A percentile compares a stretch with the other conserved stretches of the same genome.
These are phyloP conservation scores for Climacteris rufus DNA, from an alignment of 2,113 vertebrate species.

Conservation along the genomic window DNA sequence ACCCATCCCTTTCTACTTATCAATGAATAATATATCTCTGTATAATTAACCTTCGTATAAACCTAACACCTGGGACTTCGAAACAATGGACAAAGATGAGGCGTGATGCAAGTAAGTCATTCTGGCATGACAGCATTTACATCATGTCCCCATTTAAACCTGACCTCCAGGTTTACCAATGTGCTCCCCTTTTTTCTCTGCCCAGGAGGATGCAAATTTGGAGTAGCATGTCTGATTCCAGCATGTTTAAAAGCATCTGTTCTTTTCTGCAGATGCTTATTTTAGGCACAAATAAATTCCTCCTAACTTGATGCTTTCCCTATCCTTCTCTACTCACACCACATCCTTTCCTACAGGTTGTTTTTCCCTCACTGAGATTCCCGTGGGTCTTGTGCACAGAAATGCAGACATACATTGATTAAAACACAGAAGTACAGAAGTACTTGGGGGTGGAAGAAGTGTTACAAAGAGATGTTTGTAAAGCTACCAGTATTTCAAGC, in stretches of 20 bases:
- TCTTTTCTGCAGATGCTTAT: neutral
- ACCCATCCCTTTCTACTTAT: neutral
- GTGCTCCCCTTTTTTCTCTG: neutral
- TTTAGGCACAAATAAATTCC: neutral
- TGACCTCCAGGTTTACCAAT: neutral
- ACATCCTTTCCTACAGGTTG: neutral
- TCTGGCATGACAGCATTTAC: neutral
- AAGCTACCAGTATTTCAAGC: neutral
- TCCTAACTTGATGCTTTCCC: neutral
- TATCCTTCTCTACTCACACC: neutral
- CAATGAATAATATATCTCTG: neutral
- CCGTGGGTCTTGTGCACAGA: neutral
- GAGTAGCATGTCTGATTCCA: fast-evolving
- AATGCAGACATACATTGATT: neutral
- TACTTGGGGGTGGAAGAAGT: neutral
- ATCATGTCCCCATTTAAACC: neutral
- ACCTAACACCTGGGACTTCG: neutral
- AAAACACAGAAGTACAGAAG: neutral
- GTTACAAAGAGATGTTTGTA: conserved; percentile 15
- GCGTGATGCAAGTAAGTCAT: neutral
- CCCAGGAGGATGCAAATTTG: neutral
- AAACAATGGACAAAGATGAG: neutral
- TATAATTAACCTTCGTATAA: neutral
- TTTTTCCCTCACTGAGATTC: neutral
- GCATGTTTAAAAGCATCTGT: neutral